Percentiles rank a stretch among this genome's conserved stretches.
Conservation (phyloP, 2,888 invertebrate species). For the Steinernema carpocapsae region DNA sequence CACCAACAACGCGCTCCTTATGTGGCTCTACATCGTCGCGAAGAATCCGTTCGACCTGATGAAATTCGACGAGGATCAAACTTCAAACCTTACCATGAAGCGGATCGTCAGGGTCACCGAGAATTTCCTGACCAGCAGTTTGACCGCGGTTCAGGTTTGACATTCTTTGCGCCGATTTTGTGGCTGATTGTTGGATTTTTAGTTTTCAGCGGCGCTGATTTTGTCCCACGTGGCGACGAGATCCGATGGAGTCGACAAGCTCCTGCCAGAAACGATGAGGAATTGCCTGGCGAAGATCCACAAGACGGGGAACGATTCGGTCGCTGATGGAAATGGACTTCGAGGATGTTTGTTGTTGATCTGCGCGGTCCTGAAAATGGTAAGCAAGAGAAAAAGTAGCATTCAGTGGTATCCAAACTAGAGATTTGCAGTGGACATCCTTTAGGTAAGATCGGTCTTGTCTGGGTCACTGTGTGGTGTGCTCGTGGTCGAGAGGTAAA, state of each 20-base stretch:
- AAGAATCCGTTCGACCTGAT: constrained; percentile 66
- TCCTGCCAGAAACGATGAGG: constrained; percentile 39
- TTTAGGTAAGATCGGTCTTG: too few species aligned
- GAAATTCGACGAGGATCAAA: constrained; percentile 43
- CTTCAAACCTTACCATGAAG: constrained; percentile 21
- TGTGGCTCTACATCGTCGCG: constrained; percentile 65
- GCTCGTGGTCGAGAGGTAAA: too few species aligned
- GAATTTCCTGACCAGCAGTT: constrained; percentile 25
- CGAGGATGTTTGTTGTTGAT: constrained; percentile 40
- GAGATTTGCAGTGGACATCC: too few species aligned
- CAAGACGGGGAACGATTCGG: neutral
- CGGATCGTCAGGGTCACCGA: constrained; percentile 40
- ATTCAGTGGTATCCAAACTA: too few species aligned
- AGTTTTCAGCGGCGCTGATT: constrained; percentile 19
- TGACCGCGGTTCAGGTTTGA: constrained; percentile 6
- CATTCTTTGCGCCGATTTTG: constrained; percentile 2
- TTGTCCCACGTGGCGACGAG: constrained; percentile 51
- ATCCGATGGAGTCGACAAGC: constrained; percentile 43
- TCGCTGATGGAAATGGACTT: constrained; percentile 34
- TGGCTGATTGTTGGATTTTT: neutral
- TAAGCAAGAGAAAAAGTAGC: too few species aligned
- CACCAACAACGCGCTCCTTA: constrained; percentile 46
- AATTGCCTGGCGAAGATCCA: constrained; percentile 36
- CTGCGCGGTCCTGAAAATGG: constrained; percentile 44
- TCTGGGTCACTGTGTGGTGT: too few species aligned